A percentile compares a stretch with the other conserved stretches of the same genome.
phyloP scores from a whole-genome alignment of 2,113 vertebrate species.

The Psittacara wagleri region DNA sequence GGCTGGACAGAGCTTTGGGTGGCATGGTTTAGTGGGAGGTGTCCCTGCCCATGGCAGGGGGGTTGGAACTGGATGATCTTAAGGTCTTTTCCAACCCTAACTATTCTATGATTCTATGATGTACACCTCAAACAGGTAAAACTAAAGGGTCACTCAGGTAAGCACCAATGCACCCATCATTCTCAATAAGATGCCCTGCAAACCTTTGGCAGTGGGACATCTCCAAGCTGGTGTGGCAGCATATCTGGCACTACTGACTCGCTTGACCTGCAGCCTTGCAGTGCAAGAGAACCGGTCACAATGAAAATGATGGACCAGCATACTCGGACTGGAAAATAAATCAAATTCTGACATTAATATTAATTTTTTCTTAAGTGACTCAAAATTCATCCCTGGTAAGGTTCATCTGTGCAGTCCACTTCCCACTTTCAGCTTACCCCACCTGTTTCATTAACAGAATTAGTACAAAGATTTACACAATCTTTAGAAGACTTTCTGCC shows the following conservation, averaged over 20 bases:
- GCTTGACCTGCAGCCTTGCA: accelerated
- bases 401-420: neutral
- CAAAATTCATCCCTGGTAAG: neutral
- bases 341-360: neutral
- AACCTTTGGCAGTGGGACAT: neutral
- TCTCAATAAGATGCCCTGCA: neutral
- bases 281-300: neutral
- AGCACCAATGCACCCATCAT: accelerated
- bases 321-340: neutral
- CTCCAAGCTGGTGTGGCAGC: neutral
- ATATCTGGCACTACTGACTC: neutral
- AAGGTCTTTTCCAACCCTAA: too few relatives aligned
- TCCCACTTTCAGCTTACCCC: neutral
- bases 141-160: neutral
- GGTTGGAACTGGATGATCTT: too few relatives aligned
- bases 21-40: too few relatives aligned
- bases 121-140: neutral
- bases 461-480: neutral
- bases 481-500: conserved; percentile 19
- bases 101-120: neutral
- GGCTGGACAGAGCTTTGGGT: too few relatives aligned
- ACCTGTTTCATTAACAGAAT: neutral
- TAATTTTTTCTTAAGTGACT: neutral
- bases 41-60: too few relatives aligned
- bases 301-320: neutral